phyloP scores from a whole-genome alignment of 1,140 invertebrate genomes.

The Leptestheria dahalacensis region DNA sequence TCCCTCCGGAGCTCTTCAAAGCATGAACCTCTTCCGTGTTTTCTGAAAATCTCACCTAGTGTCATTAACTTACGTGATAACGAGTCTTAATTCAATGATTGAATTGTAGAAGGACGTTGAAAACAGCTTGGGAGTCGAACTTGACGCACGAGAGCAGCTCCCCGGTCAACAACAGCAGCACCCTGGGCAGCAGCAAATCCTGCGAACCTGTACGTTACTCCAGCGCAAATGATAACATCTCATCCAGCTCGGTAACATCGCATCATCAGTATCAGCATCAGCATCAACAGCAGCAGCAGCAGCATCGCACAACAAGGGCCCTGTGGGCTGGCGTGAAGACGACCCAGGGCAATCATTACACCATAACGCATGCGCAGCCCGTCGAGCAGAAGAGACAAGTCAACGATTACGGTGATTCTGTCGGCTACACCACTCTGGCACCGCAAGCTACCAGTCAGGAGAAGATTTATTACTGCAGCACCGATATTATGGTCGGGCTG shows the following conservation, averaged over 20 bases:
- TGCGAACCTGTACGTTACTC: not conserved
- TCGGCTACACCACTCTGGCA: constrained; percentile 11
- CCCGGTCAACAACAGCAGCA: not conserved
- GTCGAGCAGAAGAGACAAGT: constrained; percentile 9
- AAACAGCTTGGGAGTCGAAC: constrained; percentile 3
- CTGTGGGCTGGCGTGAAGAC: constrained; percentile 15
- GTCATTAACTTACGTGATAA: too few relatives aligned
- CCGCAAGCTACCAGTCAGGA: not conserved
- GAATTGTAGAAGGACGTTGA: not conserved
- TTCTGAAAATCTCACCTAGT: too few relatives aligned
- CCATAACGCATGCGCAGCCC: constrained; percentile 12
- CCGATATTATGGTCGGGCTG: constrained; percentile 2
- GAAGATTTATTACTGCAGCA: constrained; percentile 7
- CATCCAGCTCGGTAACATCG: not conserved
- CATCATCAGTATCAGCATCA: not conserved
- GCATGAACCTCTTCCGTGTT: too few relatives aligned
- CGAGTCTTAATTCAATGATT: too few relatives aligned
- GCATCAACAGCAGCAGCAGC: not conserved
- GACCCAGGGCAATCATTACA: constrained; percentile 13
- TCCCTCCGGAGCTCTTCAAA: not conserved
- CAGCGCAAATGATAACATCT: not conserved
- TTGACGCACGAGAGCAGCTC: not conserved
- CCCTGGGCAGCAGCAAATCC: not conserved
- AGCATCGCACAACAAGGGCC: constrained; percentile 12
- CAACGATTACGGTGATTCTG: constrained; percentile 3